Evolutionary conservation across 2,888 invertebrate species (phyloP), one percentile per base, ranked within the genome.

Genomic region (Caenorhabditis sulstoni): DNA sequence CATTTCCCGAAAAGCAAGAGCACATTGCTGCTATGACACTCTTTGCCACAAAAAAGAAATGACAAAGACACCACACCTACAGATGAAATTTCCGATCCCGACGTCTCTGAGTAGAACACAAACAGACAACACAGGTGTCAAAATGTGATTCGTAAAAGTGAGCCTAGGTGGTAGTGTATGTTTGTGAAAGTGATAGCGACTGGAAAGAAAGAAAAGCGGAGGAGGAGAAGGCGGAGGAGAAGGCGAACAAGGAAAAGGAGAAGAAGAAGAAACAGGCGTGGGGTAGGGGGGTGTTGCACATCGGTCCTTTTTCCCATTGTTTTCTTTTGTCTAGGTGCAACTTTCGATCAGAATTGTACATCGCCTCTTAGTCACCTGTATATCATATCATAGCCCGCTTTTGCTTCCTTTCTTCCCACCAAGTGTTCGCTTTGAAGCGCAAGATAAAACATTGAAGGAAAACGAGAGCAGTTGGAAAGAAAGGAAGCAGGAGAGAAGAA

Each of bases 101-200:
- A 35, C 29, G 29, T 55, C 55, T 41, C 14, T 16, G 53, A 29
- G n/a, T n/a, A n/a, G 35, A 53, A 23, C 53, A 11, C n/a, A 53
- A 16, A 55, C 47, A 62, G 50, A 58, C 50, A 64, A 64, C 64
- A 64, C 73, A 64, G 73, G 73, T 73, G 73, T 73, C 44, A 58
- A 58, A 52, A 29, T 5, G 29, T 47, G 29, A 73, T 58, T 73
- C 64, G 73, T 73, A 73, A 73, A 73, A 58, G 64, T 58, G 64
- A 53, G 71, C 62, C 57, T 62, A 37, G 58, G 55, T 37, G 64
- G 50, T 62, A 55, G 62, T 45, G 55, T 29, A 23, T 73, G 64
- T 73, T 73, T 73, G 73, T 73, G 64, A 64, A 64, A 73, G 64
- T 73, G 73, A 73, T 73, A 73, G 68, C 41, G 18, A 16, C 29